Evolutionary conservation across 2,797 vertebrate species (phyloP).

Genomic region (Momotus momota): DNA sequence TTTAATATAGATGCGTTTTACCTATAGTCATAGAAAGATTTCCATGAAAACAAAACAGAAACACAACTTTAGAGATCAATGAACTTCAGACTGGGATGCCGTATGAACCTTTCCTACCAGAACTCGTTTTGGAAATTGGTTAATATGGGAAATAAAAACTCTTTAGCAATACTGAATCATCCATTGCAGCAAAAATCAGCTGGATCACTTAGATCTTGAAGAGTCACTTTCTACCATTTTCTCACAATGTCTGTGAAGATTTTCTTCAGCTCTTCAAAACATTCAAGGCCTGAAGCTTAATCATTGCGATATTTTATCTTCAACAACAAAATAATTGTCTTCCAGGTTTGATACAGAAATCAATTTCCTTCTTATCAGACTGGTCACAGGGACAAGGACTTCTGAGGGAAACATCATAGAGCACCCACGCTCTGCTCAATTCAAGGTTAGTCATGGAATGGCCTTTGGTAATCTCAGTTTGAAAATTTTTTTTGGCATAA

Average conservation of each 20-base stretch:
- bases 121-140: background rate
- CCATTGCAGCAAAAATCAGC: background rate
- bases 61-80: too few relatives aligned
- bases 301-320: background rate
- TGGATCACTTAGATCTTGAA: background rate
- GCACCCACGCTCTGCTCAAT: background rate
- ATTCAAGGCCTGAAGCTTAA: background rate
- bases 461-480: background rate
- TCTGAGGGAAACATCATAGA: background rate
- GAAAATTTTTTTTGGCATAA: background rate
- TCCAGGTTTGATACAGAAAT: background rate
- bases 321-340: background rate
- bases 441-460: background rate
- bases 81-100: too few relatives aligned
- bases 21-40: too few relatives aligned
- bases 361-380: background rate
- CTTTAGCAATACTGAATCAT: background rate
- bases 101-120: too few relatives aligned
- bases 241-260: background rate
- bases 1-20: too few relatives aligned
- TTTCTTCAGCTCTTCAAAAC: background rate
- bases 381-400: background rate
- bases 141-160: background rate
- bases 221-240: background rate
- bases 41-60: too few relatives aligned